A percentile compares a stretch with the other conserved stretches of the same genome.
Evolutionary conservation across 2,113 vertebrate genomes (phyloP).

Genomic region (Syrmaticus mikado): DNA sequence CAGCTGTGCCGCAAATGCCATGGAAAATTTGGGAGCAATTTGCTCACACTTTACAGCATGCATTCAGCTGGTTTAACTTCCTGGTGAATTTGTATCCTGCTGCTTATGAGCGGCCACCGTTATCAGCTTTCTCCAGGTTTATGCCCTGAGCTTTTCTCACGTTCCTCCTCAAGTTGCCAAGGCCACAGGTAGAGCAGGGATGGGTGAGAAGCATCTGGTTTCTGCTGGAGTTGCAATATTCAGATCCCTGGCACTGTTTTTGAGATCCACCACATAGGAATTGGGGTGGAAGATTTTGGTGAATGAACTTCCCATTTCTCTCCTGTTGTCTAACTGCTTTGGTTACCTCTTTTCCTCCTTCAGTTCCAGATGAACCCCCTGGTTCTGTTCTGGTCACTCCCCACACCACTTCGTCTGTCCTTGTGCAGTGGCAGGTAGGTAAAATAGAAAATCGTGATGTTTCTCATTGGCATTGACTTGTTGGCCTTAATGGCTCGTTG

Average conservation of each 20-base stretch:
- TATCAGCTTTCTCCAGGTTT: not conserved
- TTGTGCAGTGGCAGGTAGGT: slow-evolving; percentile 96
- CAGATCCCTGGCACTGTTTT: accelerated
- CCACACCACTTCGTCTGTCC: slow-evolving; percentile 92
- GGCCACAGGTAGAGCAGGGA: not conserved
- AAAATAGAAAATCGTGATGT: not conserved
- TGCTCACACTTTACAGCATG: accelerated
- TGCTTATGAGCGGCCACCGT: not conserved
- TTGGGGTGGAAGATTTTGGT: not conserved
- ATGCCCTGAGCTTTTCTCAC: not conserved
- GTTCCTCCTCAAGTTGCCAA: not conserved
- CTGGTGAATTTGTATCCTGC: not conserved
- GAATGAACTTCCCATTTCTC: not conserved
- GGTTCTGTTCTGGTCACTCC: slow-evolving; percentile 88
- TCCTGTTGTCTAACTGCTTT: not conserved
- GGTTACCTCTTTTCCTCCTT: slow-evolving; percentile 1
- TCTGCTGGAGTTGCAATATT: not conserved
- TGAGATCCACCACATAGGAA: accelerated
- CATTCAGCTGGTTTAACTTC: not conserved
- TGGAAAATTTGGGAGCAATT: not conserved
- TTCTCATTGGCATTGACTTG: not conserved
- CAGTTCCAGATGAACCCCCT: slow-evolving; percentile 93
- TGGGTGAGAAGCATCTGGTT: not conserved
- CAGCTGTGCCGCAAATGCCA: not conserved
- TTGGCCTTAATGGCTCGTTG: not conserved